Conservation (phyloP, 2,113 vertebrate species). For the Eclectus roratus region DNA sequence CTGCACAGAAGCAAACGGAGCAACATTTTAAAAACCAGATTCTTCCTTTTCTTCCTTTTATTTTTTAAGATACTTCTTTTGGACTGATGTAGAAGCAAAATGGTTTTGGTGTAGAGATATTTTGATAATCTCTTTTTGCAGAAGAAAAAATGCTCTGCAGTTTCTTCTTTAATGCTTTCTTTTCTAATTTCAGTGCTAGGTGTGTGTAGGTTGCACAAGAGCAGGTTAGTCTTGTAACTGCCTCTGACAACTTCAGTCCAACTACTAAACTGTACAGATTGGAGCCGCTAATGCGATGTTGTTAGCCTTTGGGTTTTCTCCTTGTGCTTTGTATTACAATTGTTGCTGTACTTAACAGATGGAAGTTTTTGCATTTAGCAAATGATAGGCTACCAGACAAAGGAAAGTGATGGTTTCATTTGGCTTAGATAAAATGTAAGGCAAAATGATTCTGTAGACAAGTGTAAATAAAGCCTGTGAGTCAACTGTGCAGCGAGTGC, state of each 20-base stretch:
- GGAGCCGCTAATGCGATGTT: conserved; percentile 64
- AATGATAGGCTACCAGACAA: conserved; percentile 43
- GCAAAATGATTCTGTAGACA: conserved; percentile 75
- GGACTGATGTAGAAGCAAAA: conserved; percentile 41
- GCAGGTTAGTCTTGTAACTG: conserved; percentile 77
- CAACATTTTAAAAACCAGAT: not conserved
- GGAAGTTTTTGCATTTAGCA: conserved; percentile 69
- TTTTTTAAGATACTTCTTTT: conserved; percentile 16
- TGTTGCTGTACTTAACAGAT: conserved; percentile 74
- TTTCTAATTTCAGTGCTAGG: conserved; percentile 67
- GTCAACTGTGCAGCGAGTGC: conserved; percentile 55
- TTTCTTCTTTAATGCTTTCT: conserved; percentile 51
- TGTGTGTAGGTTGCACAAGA: conserved; percentile 76
- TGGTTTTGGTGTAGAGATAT: conserved; percentile 66
- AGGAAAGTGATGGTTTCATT: conserved; percentile 66
- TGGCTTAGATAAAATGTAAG: conserved; percentile 73
- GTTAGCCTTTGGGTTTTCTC: conserved; percentile 66
- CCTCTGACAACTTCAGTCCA: conserved; percentile 72
- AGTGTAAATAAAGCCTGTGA: conserved; percentile 84
- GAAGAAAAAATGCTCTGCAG: conserved; percentile 50
- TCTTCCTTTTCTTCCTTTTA: not conserved
- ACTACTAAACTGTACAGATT: conserved; percentile 69
- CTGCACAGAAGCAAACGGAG: conserved; percentile 55
- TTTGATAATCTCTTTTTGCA: conserved; percentile 73
- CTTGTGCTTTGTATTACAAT: conserved; percentile 76